Evolutionary conservation across 2,113 vertebrate species (phyloP), one percentile per base, ranked within the genome.

Genomic region (Megaceryle torquata): DNA sequence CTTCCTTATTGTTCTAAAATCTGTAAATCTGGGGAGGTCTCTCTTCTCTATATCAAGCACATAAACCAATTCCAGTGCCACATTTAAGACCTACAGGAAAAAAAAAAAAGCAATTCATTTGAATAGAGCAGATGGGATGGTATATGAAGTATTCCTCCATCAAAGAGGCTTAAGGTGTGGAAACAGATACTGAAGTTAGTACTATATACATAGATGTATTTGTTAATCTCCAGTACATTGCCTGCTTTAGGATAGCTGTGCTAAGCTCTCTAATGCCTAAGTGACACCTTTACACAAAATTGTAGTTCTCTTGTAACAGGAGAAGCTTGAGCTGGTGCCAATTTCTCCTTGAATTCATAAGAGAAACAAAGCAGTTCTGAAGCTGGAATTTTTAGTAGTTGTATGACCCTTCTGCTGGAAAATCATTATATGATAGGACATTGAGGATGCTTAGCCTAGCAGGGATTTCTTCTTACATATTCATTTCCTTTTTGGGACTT

Each of bases 371-470:
- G 11, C 8, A 39, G 31, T 83, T 67, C 11, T 50, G 33, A 70
- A 13, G 12, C 6, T 81, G 41, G 80, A 82, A 74, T 86, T 88
- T 82, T 39, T 51, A 28, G 50, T 44, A 50, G 29, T 25, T 64
- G 2, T 43, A 13, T 86, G 48, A 68, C 39, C 64, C 17, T 68
- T 78, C 39, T 53, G 48, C 19, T 65, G 67, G 12, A 29, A 89
- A 86, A 57, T 57, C 41, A 53, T 72, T 57, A 29, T 5, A 20
- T 43, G 26, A 35, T 11, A 91, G 25, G 39, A 25, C 31, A 64
- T 11, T 1, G 2, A 29, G 15, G 11, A 54, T 0, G 0, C 15
- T 69, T 86, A 72, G 13, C 48, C 44, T 60, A 76, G 17, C 11
- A 67, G 28, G 10, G 6, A 67, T 88, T 90, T 74, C 48, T 70